Percentiles rank a stretch among this genome's conserved stretches.
phyloP scores from a whole-genome alignment of 1,140 invertebrate genomes.

The Eumeta japonica region DNA sequence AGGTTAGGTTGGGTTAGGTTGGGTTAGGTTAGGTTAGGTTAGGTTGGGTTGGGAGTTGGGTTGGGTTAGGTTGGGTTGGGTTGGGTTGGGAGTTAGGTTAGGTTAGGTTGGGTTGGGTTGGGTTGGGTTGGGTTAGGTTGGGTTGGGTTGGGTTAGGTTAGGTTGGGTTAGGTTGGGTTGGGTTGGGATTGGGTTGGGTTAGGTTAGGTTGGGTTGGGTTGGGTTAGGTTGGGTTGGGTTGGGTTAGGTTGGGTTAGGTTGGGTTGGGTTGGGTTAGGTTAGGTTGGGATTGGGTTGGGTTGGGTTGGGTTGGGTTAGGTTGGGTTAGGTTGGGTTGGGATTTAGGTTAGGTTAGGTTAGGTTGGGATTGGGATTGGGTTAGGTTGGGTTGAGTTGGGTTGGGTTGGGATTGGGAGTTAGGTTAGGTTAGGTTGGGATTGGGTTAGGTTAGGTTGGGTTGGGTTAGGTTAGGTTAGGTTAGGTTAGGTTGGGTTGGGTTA shows the following conservation, averaged over 20 bases:
- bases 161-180: conserved; percentile 1
- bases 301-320: conserved; percentile 3
- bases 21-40: conserved; percentile 1
- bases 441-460: conserved; percentile 1
- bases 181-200: conserved; percentile 3
- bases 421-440: no score
- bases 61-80: conserved; percentile 1
- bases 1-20: conserved; percentile 4
- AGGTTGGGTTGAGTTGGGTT: not conserved
- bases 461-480: conserved; percentile 3
- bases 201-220: conserved; percentile 2
- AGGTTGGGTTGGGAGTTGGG: no score
- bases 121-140: conserved; percentile 3
- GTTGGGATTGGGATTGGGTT: no score
- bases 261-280: not conserved
- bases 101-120: not conserved
- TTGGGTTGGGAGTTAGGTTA: no score
- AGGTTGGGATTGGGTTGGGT: no score
- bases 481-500: conserved; percentile 5
- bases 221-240: conserved; percentile 1
- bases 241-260: not conserved
- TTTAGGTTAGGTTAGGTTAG: no score
- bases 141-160: conserved; percentile 4
- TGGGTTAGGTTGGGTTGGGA: not conserved
- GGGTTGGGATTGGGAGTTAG: no score